Conservation (phyloP, 92 coral and sea anemone species). For the Blastomussa wellsi region DNA sequence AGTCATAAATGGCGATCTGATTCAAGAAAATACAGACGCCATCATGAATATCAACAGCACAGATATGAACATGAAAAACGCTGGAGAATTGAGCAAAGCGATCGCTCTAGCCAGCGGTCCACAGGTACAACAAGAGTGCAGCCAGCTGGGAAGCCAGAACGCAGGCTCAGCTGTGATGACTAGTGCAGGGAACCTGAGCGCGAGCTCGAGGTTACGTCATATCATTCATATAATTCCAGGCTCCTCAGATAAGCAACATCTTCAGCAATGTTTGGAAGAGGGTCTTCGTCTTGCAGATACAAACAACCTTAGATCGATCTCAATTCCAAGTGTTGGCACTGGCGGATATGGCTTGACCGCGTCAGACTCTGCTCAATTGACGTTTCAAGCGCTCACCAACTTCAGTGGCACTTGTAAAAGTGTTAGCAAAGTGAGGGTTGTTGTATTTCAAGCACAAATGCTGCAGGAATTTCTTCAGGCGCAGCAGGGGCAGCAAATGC, state of each 20-base stretch:
- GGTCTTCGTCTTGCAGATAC: conserved; percentile 29
- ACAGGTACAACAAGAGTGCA: conserved; percentile 52
- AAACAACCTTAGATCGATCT: conserved; percentile 14
- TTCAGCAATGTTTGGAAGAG: conserved; percentile 32
- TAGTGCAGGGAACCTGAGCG: neutral
- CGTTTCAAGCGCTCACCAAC: conserved; percentile 29
- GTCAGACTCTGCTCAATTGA: conserved; percentile 35
- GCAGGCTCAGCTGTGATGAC: conserved; percentile 66
- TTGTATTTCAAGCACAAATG: conserved; percentile 26
- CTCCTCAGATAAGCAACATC: conserved; percentile 15
- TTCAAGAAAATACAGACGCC: conserved; percentile 43
- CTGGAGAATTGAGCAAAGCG: conserved; percentile 63
- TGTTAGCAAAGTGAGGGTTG: conserved; percentile 23
- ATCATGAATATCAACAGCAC: conserved; percentile 40
- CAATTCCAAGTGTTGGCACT: conserved; percentile 36
- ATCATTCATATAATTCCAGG: conserved; percentile 15
- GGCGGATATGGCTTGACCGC: conserved; percentile 39
- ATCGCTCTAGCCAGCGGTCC: conserved; percentile 51
- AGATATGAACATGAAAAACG: conserved; percentile 58
- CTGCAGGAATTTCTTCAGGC: conserved; percentile 20
- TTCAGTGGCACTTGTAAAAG: conserved; percentile 7
- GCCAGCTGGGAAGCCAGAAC: conserved; percentile 32
- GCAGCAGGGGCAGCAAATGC: neutral
- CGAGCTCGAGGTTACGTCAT: too few species aligned
- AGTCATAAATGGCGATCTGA: conserved; percentile 41